phyloP scores from a whole-genome alignment of 2,888 invertebrate genomes.

The Drosophila sordidula region DNA sequence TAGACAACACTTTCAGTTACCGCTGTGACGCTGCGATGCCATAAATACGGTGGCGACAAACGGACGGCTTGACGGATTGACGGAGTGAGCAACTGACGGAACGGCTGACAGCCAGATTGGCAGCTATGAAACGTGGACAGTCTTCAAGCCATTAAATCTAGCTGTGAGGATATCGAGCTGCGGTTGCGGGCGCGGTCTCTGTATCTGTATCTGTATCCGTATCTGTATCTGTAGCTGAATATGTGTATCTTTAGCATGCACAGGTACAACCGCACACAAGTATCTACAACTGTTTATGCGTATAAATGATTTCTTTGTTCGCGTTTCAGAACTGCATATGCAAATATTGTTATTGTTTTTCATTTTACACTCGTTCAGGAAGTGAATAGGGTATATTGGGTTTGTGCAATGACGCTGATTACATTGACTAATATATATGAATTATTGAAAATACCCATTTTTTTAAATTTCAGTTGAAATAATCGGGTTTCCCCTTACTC shows the following conservation, averaged over 20 bases:
- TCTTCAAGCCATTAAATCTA: slow-evolving; percentile 42
- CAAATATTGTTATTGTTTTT: slow-evolving; percentile 23
- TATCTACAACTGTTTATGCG: slow-evolving; percentile 17
- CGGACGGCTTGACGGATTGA: not conserved
- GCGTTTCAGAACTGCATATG: slow-evolving; percentile 24
- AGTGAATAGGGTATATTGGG: too few species aligned
- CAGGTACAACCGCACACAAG: not conserved
- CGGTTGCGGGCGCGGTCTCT: slow-evolving; percentile 20
- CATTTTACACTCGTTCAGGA: too few species aligned
- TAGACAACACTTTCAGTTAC: slow-evolving; percentile 53
- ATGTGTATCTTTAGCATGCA: not conserved
- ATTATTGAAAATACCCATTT: too few species aligned
- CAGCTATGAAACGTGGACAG: slow-evolving; percentile 44
- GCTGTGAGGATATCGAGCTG: slow-evolving; percentile 30
- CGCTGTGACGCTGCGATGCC: slow-evolving; percentile 44
- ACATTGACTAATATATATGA: too few species aligned
- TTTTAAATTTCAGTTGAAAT: too few species aligned
- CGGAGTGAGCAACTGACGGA: slow-evolving; percentile 7
- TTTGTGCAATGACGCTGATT: too few species aligned
- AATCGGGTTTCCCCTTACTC: too few species aligned
- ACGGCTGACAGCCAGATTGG: slow-evolving; percentile 27
- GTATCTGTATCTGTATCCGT: slow-evolving; percentile 13
- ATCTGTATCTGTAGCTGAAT: slow-evolving; percentile 4
- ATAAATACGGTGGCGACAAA: slow-evolving; percentile 45
- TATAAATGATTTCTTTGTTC: slow-evolving; percentile 42